Conservation (phyloP, 2,113 vertebrate species). For the Steatornis caripensis region DNA sequence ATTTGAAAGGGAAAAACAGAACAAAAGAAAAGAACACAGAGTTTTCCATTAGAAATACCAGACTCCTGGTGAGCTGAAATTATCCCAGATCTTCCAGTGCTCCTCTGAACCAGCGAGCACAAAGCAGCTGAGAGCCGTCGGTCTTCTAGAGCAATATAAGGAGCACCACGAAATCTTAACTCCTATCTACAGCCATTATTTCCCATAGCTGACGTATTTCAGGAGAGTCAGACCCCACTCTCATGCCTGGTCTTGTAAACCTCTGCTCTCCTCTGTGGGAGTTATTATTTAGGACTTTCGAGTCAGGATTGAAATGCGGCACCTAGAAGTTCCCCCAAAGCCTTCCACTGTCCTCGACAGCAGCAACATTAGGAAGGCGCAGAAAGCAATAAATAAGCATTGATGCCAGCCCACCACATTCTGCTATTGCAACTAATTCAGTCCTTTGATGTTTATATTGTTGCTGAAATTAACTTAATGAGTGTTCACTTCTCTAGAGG, state of each 20-base stretch:
- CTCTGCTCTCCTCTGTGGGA: not conserved
- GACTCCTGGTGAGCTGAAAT: not conserved
- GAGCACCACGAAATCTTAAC: not conserved
- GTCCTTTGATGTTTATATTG: not conserved
- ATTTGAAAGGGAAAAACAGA: not conserved
- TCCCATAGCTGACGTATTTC: not conserved
- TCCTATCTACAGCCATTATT: not conserved
- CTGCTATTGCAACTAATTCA: not conserved
- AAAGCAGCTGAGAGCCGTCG: not conserved
- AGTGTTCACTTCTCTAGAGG: not conserved
- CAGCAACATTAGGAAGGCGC: not conserved
- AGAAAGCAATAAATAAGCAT: not conserved
- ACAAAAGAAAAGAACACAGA: not conserved
- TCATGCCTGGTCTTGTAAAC: not conserved
- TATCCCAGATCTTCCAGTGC: not conserved
- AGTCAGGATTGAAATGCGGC: not conserved
- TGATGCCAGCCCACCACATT: not conserved
- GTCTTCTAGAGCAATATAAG: not conserved
- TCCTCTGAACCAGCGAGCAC: not conserved
- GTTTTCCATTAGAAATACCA: not conserved
- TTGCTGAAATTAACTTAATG: slow-evolving; percentile 6
- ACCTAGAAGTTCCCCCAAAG: not conserved
- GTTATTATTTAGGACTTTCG: not conserved
- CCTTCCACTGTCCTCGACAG: not conserved
- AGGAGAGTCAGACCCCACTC: not conserved